Evolutionary conservation across 2,888 invertebrate genomes (phyloP).

Genomic region (Pemphredon lugubris): DNA sequence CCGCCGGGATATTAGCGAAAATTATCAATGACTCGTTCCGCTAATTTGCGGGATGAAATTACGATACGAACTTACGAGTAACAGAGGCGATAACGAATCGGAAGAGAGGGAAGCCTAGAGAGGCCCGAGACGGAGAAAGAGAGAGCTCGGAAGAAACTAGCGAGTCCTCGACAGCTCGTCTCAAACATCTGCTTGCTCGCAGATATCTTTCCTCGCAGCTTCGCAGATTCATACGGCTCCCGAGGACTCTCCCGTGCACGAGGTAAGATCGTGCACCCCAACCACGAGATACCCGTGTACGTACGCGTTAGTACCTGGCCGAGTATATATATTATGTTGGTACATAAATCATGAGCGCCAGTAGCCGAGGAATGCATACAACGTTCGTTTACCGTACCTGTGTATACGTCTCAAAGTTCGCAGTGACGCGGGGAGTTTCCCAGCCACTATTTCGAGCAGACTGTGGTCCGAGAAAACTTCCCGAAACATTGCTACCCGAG

Average conservation of each 20-base stretch:
- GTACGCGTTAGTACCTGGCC: conserved; percentile 8
- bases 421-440: background rate
- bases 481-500: no score
- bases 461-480: background rate
- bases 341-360: conserved; percentile 68
- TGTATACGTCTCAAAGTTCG: background rate
- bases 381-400: conserved; percentile 55
- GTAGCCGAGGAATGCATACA: conserved; percentile 69
- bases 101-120: conserved; percentile 1
- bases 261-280: conserved; percentile 42
- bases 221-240: conserved; percentile 52
- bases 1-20: background rate
- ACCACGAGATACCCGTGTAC: conserved; percentile 13
- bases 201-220: conserved; percentile 64
- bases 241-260: conserved; percentile 37
- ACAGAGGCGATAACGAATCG: background rate
- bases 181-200: conserved; percentile 72
- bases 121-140: conserved; percentile 40
- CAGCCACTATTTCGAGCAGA: conserved; percentile 6
- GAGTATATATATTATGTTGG: conserved; percentile 38
- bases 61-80: conserved; percentile 11
- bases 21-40: background rate
- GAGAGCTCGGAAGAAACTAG: conserved; percentile 63
- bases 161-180: conserved; percentile 71
- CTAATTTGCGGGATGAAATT: background rate